Base-by-base conservation (phyloP, 2,888 invertebrate genomes). In the Heliconius ethilla region DNA sequence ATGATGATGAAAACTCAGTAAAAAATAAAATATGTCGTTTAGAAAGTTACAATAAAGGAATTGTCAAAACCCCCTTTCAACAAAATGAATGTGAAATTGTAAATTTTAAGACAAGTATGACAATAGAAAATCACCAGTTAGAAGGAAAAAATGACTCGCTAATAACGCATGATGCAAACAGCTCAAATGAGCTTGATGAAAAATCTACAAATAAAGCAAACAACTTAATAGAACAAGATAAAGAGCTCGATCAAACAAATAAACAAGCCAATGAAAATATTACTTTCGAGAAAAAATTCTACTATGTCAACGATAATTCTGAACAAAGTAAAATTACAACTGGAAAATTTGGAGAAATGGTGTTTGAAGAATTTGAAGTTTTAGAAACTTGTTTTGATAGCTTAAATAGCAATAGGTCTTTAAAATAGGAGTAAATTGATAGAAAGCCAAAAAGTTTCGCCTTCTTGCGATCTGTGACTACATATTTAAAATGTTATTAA, bases 311-410 rank as follows among this genome's bases (percentile, higher is more conserved):
- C 85, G 95, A 96, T 78, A 95, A 93, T 80, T 82, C 89, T 81
- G 95, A 95, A 78, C 95, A 96, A 86, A 95, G 95, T 85, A 96
- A 96, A 83, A 85, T 87, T 10, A 88, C 90, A 63, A 93, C 95
- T 18, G 96, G 95, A 82, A 96, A 96, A 87, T 96, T 96, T 83
- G 96, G 97, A 67, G 97, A 97, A 84, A 98, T 98, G 96, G 97
- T 97, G 83, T 98, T 98, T 84, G 97, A 98, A 90, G 97, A 97
- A 85, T 97, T 97, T 83, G 96, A 97, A 92, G 96, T 97, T 75
- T 95, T 96, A 87, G 96, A 96, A 88, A 91, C 94, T 80, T 94
- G 93, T 88, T 95, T 93, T 84, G 96, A 96, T 88, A 95, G 95
- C 90, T 92, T 96, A 86, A 95, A 93, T 92, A 94, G 94, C 83